Conservation (phyloP, 2,888 invertebrate genomes). For the Callinectes sapidus region DNA sequence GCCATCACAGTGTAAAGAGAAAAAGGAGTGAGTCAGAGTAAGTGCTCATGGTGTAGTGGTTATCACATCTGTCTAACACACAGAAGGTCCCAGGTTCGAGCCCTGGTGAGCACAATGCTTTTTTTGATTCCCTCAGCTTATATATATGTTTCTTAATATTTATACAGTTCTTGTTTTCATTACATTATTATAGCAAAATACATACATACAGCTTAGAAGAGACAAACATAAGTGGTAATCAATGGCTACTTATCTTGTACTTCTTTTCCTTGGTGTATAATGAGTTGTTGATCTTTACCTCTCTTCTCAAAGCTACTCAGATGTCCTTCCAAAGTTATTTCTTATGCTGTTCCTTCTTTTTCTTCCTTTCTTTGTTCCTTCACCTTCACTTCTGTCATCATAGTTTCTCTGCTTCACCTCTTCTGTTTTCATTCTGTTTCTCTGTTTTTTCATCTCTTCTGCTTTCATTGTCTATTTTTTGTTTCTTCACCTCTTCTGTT, state of each 20-base stretch:
- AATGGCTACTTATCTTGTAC: neutral
- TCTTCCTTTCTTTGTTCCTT: too few species aligned
- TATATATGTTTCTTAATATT: neutral
- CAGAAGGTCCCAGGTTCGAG: slow-evolving; percentile 76
- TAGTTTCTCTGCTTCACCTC: too few species aligned
- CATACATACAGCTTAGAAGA: neutral
- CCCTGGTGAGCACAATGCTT: slow-evolving; percentile 74
- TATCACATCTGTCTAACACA: slow-evolving; percentile 75
- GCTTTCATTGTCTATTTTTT: too few species aligned
- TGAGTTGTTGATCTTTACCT: too few species aligned
- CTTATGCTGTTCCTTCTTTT: too few species aligned
- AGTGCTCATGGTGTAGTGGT: slow-evolving; percentile 74
- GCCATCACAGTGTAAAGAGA: neutral
- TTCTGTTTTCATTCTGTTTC: too few species aligned
- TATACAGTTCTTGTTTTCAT: neutral
- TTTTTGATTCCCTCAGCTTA: neutral
- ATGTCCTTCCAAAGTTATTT: too few species aligned
- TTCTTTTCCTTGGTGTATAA: too few species aligned
- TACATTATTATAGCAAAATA: neutral
- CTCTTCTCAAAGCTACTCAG: too few species aligned
- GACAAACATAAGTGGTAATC: neutral
- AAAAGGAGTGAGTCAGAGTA: neutral
- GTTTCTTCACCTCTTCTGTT: too few species aligned
- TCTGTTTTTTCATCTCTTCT: too few species aligned
- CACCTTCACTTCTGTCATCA: too few species aligned